Conservation (phyloP, 2,888 invertebrate species). For the Lamellibrachia satsuma region DNA sequence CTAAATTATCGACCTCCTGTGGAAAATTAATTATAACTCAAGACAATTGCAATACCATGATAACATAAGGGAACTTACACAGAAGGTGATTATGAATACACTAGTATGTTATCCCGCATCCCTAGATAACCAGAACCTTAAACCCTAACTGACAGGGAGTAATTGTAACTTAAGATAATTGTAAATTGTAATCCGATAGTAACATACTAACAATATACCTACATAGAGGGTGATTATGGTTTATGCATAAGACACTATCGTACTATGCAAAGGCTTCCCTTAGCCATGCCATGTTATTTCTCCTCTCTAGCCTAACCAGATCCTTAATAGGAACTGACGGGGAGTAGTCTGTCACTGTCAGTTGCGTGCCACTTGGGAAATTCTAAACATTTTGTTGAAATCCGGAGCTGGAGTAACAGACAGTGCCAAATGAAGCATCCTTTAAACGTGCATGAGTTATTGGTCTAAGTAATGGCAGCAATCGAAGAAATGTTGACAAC, state of each 20-base stretch:
- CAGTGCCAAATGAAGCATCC: neutral
- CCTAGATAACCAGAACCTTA: neutral
- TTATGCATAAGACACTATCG: too few species aligned
- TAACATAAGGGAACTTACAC: too few species aligned
- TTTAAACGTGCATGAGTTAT: neutral
- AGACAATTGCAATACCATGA: too few species aligned
- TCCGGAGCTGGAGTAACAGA: neutral
- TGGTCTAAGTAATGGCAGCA: neutral
- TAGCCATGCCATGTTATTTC: neutral
- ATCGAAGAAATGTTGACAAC: neutral
- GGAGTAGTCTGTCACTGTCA: constrained; percentile 12
- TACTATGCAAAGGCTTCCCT: too few species aligned
- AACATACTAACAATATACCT: too few species aligned
- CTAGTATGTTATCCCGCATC: neutral
- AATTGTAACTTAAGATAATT: too few species aligned
- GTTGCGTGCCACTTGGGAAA: neutral
- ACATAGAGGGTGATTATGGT: too few species aligned
- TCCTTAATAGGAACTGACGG: neutral
- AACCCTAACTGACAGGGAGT: neutral
- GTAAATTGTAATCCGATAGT: too few species aligned
- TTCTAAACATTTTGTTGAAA: neutral
- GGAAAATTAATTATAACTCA: too few species aligned
- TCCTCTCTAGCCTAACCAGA: neutral
- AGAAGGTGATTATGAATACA: neutral
- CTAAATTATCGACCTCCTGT: too few species aligned